Evolutionary conservation across 2,113 vertebrate species (phyloP).

Genomic region (Onychostoma macrolepis): DNA sequence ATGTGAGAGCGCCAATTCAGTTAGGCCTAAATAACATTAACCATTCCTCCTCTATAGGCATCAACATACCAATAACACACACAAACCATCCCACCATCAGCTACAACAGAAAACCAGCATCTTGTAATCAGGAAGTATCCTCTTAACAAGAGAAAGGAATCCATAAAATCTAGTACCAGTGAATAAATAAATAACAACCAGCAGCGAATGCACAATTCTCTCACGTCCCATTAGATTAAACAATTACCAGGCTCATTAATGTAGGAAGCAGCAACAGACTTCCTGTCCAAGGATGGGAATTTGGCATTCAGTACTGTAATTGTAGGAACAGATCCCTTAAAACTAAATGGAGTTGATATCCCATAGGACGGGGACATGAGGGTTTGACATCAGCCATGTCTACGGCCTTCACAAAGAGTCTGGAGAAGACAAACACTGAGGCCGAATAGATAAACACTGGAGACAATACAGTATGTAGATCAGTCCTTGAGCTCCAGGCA

Average conservation of each 20-base stretch:
- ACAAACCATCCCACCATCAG: background rate
- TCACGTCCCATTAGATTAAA: background rate
- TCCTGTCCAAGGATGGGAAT: background rate
- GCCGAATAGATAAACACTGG: background rate
- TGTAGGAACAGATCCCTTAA: background rate
- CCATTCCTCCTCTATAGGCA: background rate
- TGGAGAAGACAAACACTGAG: background rate
- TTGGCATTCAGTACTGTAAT: background rate
- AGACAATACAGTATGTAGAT: background rate
- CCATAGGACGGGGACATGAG: background rate
- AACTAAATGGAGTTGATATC: background rate
- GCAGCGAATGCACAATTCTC: background rate
- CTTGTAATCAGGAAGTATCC: background rate
- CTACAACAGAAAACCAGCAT: background rate
- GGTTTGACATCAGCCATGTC: background rate
- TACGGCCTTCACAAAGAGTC: background rate
- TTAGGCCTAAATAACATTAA: constrained; percentile 43
- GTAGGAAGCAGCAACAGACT: background rate
- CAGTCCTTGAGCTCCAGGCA: background rate
- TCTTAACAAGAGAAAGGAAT: background rate
- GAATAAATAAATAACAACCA: background rate
- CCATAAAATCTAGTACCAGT: background rate
- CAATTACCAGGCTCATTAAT: constrained; percentile 16
- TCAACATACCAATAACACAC: background rate
- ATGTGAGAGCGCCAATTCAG: constrained; percentile 60